Evolutionary conservation across 2,888 invertebrate species (phyloP).

Genomic region (Nebria salina): DNA sequence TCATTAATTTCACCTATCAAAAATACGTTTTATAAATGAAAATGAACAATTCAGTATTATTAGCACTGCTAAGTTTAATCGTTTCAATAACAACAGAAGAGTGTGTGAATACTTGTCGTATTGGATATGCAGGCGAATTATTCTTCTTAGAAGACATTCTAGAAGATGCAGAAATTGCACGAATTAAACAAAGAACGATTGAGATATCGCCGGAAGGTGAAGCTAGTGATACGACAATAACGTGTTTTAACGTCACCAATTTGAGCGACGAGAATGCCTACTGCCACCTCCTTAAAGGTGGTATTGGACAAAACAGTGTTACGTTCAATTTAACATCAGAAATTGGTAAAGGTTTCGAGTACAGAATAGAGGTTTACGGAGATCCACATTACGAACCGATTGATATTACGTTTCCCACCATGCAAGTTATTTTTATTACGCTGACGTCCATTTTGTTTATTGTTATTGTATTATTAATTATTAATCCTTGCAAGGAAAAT

Average conservation of each 20-base stretch:
- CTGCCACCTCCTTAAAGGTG: slow-evolving; percentile 21
- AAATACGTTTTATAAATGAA: background rate
- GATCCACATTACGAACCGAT: background rate
- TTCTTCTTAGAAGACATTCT: slow-evolving; percentile 28
- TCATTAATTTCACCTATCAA: background rate
- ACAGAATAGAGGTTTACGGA: slow-evolving; percentile 21
- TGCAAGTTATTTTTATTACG: slow-evolving; percentile 27
- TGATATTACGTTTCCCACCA: background rate
- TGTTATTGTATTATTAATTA: slow-evolving; percentile 18
- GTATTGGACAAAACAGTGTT: slow-evolving; percentile 17
- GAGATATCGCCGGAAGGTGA: slow-evolving; percentile 24
- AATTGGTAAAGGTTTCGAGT: slow-evolving; percentile 8
- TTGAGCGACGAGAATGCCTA: slow-evolving; percentile 8
- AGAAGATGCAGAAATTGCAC: slow-evolving; percentile 16
- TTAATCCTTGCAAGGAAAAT: slow-evolving; percentile 19
- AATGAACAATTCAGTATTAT: background rate
- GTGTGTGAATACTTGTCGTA: slow-evolving; percentile 23
- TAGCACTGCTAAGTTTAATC: background rate
- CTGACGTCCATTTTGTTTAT: slow-evolving; percentile 4
- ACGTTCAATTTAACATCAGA: slow-evolving; percentile 5
- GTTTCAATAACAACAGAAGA: slow-evolving; percentile 18
- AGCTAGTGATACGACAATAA: slow-evolving; percentile 24
- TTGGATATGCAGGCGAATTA: background rate
- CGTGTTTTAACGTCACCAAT: slow-evolving; percentile 31
- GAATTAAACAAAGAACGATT: slow-evolving; percentile 7